Evolutionary conservation across 53 echinoderm and acorn worm genomes (phyloP).

Genomic region (Luidia sarsii): DNA sequence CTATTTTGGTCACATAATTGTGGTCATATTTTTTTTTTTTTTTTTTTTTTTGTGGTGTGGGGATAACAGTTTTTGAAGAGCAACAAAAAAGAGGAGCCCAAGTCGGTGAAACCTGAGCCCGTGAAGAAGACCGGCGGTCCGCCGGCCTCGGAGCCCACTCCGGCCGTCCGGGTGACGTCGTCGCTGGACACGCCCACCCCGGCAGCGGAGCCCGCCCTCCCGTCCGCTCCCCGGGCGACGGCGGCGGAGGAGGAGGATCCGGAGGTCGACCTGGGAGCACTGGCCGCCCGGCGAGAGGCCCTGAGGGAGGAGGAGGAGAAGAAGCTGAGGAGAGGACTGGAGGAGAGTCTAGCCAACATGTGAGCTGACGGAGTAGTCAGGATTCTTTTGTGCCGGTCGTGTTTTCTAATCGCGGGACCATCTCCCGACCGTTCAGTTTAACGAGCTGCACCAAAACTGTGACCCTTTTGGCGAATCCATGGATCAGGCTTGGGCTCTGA

Average conservation of each 20-base stretch:
- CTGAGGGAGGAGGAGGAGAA: conserved; percentile 35
- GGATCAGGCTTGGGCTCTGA: no score
- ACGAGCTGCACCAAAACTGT: no score
- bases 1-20: no score
- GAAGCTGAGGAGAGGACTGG: conserved; percentile 37
- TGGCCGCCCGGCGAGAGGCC: conserved; percentile 43
- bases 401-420: no score
- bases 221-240: not conserved
- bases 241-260: conserved; percentile 5
- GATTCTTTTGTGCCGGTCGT: not conserved
- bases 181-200: conserved; percentile 19
- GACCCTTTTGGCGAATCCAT: no score
- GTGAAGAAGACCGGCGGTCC: not conserved
- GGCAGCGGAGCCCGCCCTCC: not conserved
- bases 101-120: no score
- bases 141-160: not conserved
- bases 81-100: conserved; percentile 67
- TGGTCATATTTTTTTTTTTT: no score
- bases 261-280: conserved; percentile 26
- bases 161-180: conserved; percentile 13
- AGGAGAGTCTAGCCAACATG: conserved; percentile 47
- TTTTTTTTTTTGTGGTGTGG: no score
- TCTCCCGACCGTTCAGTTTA: no score
- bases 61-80: conserved; percentile 89
- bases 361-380: conserved; percentile 15